These are phyloP conservation scores for Cosmia trapezina DNA, from an alignment of 2,888 invertebrate species.

Conservation along the genomic window DNA sequence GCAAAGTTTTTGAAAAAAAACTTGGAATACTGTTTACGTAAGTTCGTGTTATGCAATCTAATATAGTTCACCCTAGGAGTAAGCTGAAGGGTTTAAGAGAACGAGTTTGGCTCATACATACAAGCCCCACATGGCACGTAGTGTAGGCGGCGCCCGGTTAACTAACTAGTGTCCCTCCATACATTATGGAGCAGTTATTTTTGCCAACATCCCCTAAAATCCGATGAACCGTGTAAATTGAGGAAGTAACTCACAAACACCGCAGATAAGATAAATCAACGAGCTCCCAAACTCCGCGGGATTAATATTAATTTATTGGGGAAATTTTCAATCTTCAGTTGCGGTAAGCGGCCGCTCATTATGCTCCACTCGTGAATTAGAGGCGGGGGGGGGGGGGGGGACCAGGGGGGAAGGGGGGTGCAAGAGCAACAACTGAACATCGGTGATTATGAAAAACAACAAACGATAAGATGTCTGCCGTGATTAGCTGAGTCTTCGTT, in stretches of 20 bases:
- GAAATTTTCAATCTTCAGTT: constrained; percentile 46
- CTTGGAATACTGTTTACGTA: neutral
- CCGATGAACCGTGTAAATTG: constrained; percentile 60
- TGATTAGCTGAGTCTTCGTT: too few species aligned
- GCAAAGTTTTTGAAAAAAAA: neutral
- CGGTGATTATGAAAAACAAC: neutral
- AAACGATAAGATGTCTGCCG: neutral
- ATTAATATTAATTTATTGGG: constrained; percentile 58
- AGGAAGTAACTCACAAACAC: constrained; percentile 55
- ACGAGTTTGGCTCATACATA: too few species aligned
- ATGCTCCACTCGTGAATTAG: constrained; percentile 9
- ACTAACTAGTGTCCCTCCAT: constrained; percentile 37
- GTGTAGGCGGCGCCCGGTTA: neutral
- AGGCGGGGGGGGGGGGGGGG: too few species aligned
- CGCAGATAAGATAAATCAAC: constrained; percentile 54
- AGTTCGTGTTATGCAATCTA: neutral
- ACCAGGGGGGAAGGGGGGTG: too few species aligned
- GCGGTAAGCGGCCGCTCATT: constrained; percentile 19
- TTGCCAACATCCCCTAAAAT: constrained; percentile 30
- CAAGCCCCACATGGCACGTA: neutral
- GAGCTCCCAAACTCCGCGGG: constrained; percentile 22
- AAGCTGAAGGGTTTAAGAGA: too few species aligned
- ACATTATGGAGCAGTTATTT: constrained; percentile 50
- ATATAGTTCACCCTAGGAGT: neutral
- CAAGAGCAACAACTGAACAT: neutral